Evolutionary conservation across 2,797 vertebrate species (phyloP).

Genomic region (Hypotaenidia philippensis): DNA sequence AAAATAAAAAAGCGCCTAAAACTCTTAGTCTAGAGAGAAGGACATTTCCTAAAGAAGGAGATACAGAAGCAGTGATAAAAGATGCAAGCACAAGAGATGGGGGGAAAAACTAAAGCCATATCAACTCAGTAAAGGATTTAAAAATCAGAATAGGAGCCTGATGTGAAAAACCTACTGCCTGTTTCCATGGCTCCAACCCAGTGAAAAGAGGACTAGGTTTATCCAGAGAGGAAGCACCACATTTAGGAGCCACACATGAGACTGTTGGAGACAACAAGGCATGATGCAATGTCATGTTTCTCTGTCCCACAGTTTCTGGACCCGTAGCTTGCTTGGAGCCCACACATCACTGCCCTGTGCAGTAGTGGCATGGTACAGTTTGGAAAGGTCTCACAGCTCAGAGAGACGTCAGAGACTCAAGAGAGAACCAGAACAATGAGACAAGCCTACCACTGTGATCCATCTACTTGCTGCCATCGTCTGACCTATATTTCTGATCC

Average conservation of each 20-base stretch:
- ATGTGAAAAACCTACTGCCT: background rate
- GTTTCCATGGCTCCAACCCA: background rate
- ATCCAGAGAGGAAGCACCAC: background rate
- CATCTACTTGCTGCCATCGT: fast-evolving
- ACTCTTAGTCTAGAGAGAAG: background rate
- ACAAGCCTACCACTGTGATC: background rate
- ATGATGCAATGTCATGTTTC: fast-evolving
- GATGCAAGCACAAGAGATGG: background rate
- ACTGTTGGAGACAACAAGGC: background rate
- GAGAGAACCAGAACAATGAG: background rate
- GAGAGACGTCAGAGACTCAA: background rate
- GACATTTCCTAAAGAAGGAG: background rate
- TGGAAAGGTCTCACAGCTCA: background rate
- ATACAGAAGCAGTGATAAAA: background rate
- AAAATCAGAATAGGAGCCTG: background rate
- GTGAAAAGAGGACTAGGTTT: background rate
- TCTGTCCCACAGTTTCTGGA: background rate
- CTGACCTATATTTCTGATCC: background rate
- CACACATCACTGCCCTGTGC: background rate
- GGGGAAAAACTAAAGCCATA: background rate
- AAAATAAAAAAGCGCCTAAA: background rate
- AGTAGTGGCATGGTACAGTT: background rate
- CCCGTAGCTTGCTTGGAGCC: background rate
- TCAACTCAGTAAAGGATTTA: background rate
- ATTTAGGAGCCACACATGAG: background rate